Evolutionary conservation across 2,113 vertebrate genomes (phyloP), one percentile per base, ranked within the genome.

Genomic region (Semnopithecus entellus): DNA sequence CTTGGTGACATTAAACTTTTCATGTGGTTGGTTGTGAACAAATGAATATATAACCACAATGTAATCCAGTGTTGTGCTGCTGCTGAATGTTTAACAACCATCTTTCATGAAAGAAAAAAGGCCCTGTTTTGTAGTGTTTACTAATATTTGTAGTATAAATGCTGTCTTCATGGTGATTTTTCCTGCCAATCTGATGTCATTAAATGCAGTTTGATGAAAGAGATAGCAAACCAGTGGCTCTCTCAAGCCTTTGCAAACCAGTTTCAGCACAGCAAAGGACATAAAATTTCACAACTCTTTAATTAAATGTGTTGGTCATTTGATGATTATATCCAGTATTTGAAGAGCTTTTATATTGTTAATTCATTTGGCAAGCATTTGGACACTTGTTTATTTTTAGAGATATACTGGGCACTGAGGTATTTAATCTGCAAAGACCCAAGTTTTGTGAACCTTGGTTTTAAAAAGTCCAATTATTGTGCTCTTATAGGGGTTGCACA

Each of bases 351-450:
- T 68, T 68, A 12, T 91, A 2, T 79, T 90, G 57, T 38, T 70
- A 78, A 85, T 75, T 45, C 25, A 76, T 93, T 93, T 73, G 91
- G 17, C 14, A 91, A 83, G 30, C 6, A 84, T 91, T 70, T 87
- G 55, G 43, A 20, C 18, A 59, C 10, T 81, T 4, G 16, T 59
- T 93, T 20, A 52, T 70, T 94, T 97, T 61, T 79, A 52, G 66
- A 79, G 55, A 32, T 57, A 40, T 61, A 8, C 14, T 32, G n/a
- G 66, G 52, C 18, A n/a, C 13, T 85, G 43, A 72, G 8, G 2
- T 82, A 27, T 68, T 72, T 84, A 59, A 91, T 76, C 75, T 92
- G 20, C 20, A 68, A 91, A 80, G 82, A 83, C 17, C 38, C 40
- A n/a, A 64, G 23, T 80, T 5, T 40, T 68, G 43, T 55, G 50